Base-by-base conservation (phyloP, 1,140 invertebrate species). In the Drosophila nigrodunni region DNA sequence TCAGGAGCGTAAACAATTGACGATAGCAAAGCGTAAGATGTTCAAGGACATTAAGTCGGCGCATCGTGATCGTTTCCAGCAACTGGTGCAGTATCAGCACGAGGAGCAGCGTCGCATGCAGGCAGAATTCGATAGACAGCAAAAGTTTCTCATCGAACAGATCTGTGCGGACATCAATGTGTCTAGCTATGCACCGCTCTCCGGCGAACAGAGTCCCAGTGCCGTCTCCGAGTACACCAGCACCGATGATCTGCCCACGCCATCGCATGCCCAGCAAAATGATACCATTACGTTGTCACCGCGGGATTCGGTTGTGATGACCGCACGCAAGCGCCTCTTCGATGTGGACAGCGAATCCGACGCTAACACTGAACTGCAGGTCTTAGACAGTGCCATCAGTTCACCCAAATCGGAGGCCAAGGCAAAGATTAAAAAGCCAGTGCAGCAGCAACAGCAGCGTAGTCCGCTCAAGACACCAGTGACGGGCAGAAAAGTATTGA, bases 31-130 rank as follows among this genome's bases (percentile, higher is more conserved):
- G 25, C 55, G 49, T 1, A 41, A 72, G 15, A 74, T 87, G 58
- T 39, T 77, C 1, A 55, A 73, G 5, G 77, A 86, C 7, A 87
- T 93, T 9, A 91, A 92, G n/a, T 75, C 85, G 10, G 74, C 78
- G 8, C 92, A 93, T 74, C 80, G 90, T 1, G 85, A 92, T 69
- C 83, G 92, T 41, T 93, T 93, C 47, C 80, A 93, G 11, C 79
- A 92, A n/a, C 49, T 93, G 41, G 70, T 93, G 8, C 67, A 89
- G 13, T 80, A 91, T 54, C 93, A 93, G 71, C 76, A 90, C 59
- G 60, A 81, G 41, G 80, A 92, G 67, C 75, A 86, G 61, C 64
- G 80, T 11, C 80, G 75, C 59, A 71, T 92, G 74, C 81, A 81
- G 73, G 57, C 77, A 3, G 62, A 89, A 41, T 90, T 92, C 46